Evolutionary conservation across 1,140 invertebrate genomes (phyloP), one percentile per base, ranked within the genome.

Genomic region (Panagrolaimus sp.): DNA sequence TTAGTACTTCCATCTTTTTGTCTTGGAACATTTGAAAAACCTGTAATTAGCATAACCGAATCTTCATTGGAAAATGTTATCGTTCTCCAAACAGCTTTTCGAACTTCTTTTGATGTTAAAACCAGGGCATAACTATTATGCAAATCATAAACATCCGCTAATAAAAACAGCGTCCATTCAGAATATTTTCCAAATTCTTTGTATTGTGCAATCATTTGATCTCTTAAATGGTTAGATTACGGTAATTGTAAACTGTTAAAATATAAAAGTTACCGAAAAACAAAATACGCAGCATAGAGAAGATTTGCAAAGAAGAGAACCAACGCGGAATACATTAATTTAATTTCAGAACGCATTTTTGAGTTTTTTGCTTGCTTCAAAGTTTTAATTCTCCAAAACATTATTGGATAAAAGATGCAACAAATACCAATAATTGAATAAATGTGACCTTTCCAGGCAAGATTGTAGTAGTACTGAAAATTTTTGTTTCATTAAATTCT

Each of bases 61-160:
- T 38, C 32, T 4, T 38, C 32, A 38, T 38, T 38, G 32, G 32
- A 38, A 7, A 38, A 38, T 38, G 2, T 38, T 2, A 58, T 12
- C 1, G 52, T 58, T n/a, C 17, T 58, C 66, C 28, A 67, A 26
- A 67, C 38, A 46, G 66, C 46, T 46, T 38, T 21, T 68, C 66
- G 2, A 4, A 68, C 38, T 67, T 52, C 64, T 63, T 65, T 63
- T 24, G 66, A 68, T 12, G 66, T 68, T 21, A 68, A 67, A 17
- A 68, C 46, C 12, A 68, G 47, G 28, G 32, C 66, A 67, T 21
- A 68, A 9, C 32, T 21, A 26, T 52, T 63, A 38, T 67, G 46
- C 6, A 68, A 24, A 43, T 52, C 46, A 38, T 68, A 68, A 38
- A 68, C 26, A 38, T 68, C 66, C 12, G 46, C 66, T 17, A 68